Percentiles rank a stretch among this genome's conserved stretches.
Conservation (phyloP, 1,140 invertebrate species). For the Drosophila sulfurigaster region DNA sequence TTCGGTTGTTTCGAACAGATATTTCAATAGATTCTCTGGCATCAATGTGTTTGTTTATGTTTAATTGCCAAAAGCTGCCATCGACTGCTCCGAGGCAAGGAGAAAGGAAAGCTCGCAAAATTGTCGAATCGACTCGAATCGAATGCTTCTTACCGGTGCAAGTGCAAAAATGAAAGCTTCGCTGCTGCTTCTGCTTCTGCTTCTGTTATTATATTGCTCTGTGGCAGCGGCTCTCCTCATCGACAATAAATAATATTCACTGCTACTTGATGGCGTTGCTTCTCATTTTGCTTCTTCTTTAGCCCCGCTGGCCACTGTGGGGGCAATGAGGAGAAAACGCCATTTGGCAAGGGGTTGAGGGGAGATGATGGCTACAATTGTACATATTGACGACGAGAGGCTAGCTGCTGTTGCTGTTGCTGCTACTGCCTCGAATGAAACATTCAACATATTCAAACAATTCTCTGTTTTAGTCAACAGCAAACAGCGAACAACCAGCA, state of each 20-base stretch:
- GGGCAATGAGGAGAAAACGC: background rate
- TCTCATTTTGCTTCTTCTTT: constrained; percentile 2
- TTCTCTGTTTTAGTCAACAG: constrained; percentile 71
- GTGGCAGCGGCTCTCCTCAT: background rate
- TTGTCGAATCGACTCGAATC: constrained; percentile 8
- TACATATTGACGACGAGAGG: constrained; percentile 36
- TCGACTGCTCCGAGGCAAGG: background rate
- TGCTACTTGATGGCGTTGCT: constrained; percentile 13
- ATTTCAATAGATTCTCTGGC: no score
- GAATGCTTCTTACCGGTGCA: constrained; percentile 4
- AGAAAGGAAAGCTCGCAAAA: constrained; percentile 15
- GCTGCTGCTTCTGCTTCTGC: background rate
- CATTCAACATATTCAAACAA: constrained; percentile 65
- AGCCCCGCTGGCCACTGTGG: background rate
- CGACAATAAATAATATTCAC: constrained; percentile 75
- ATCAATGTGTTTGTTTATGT: no score
- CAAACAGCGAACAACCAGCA: constrained; percentile 65
- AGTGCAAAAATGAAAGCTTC: constrained; percentile 15
- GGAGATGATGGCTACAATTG: background rate
- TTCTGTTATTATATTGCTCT: constrained; percentile 9
- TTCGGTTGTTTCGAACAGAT: no score
- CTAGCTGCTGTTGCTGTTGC: background rate
- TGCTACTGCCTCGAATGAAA: constrained; percentile 27
- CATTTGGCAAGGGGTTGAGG: constrained; percentile 3
- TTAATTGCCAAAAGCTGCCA: background rate